Percentiles rank a stretch among this genome's conserved stretches.
Conservation (phyloP, 2,888 invertebrate species). For the Phengaris arion region DNA sequence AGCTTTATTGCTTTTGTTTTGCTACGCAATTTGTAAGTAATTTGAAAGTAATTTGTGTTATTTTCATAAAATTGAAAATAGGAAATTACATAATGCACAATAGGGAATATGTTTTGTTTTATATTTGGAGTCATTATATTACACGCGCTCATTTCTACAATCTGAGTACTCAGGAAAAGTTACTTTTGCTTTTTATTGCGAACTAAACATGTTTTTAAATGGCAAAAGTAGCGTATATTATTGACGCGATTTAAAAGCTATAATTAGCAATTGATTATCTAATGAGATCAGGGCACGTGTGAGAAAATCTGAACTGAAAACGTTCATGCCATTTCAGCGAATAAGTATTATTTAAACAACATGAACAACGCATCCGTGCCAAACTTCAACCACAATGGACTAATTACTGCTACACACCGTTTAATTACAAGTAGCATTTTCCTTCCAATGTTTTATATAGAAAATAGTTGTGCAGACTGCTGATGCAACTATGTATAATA, state of each 20-base stretch:
- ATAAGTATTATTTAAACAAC: not conserved
- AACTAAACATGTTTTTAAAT: too few relatives aligned
- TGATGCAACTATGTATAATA: not conserved
- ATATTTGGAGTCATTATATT: too few relatives aligned
- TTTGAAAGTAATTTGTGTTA: not conserved
- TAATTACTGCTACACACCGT: not conserved
- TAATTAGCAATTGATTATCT: too few relatives aligned
- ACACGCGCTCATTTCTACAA: too few relatives aligned
- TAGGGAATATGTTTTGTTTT: too few relatives aligned
- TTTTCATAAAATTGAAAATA: constrained; percentile 1
- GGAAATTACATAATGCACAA: not conserved
- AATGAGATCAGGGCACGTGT: too few relatives aligned
- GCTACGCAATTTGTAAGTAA: not conserved
- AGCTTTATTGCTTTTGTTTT: constrained; percentile 1
- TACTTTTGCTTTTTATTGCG: too few relatives aligned
- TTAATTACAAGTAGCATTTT: not conserved
- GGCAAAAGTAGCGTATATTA: too few relatives aligned
- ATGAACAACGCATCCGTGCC: not conserved
- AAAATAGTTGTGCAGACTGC: not conserved
- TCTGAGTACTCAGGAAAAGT: too few relatives aligned
- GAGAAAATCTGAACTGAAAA: not conserved
- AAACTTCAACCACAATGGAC: not conserved
- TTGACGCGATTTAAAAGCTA: too few relatives aligned
- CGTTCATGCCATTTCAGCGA: not conserved
- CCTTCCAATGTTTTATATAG: not conserved